These are phyloP conservation scores for Metridium senile DNA, from an alignment of 92 coral and sea anemone species.

Conservation along the genomic window DNA sequence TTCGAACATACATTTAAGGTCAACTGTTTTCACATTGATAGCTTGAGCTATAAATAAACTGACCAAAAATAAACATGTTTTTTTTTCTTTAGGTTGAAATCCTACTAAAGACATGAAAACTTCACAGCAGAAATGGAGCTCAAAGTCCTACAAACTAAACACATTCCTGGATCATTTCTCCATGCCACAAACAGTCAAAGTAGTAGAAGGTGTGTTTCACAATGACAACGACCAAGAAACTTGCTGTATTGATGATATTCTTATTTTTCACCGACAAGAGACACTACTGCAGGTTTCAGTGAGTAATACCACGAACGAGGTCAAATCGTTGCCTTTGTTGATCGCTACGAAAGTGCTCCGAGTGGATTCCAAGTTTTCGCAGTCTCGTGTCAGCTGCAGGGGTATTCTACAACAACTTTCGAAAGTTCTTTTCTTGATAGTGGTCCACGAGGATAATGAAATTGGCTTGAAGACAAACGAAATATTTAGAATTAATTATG, in stretches of 20 bases:
- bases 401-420: conserved; percentile 28
- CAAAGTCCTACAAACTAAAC: conserved; percentile 18
- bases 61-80: neutral
- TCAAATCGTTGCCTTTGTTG: conserved; percentile 28
- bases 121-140: conserved; percentile 6
- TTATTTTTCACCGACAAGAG: conserved; percentile 16
- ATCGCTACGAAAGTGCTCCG: conserved; percentile 37
- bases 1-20: too few relatives aligned
- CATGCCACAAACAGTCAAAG: conserved; percentile 43
- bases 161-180: conserved; percentile 34
- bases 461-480: conserved; percentile 21
- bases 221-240: conserved; percentile 11
- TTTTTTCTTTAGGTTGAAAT: neutral
- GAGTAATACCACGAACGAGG: conserved; percentile 27
- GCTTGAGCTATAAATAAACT: too few relatives aligned
- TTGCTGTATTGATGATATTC: conserved; percentile 24
- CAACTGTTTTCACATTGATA: too few relatives aligned
- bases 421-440: conserved; percentile 47
- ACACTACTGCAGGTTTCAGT: conserved; percentile 28
- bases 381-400: conserved; percentile 23
- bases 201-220: conserved; percentile 28
- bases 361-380: conserved; percentile 33
- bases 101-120: neutral
- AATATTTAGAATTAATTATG: conserved; percentile 10
- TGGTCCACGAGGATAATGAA: conserved; percentile 41